A percentile compares a stretch with the other conserved stretches of the same genome.
phyloP scores from a whole-genome alignment of 92 coral and sea anemone genomes.

The Micromussa lordhowensis region DNA sequence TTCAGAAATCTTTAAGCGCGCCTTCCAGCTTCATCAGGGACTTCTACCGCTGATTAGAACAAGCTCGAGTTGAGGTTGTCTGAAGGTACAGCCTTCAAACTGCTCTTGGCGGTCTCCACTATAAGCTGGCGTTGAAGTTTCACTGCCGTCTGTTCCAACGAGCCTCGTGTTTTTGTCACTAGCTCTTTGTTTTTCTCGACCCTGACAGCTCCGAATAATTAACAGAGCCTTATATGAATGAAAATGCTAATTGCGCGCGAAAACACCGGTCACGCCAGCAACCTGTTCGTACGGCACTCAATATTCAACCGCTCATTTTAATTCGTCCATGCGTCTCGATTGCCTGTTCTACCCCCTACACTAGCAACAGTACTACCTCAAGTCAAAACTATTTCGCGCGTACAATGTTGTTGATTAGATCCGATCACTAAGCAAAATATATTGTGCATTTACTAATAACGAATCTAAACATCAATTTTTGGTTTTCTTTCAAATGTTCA shows the following conservation, averaged over 20 bases:
- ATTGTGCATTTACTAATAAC: constrained; percentile 28
- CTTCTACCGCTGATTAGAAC: neutral
- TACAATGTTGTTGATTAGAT: neutral
- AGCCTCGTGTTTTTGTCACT: constrained; percentile 45
- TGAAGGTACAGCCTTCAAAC: neutral
- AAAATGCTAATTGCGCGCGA: constrained; percentile 60
- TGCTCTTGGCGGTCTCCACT: neutral
- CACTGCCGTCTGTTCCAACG: constrained; percentile 35
- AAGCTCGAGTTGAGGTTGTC: neutral
- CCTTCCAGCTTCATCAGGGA: constrained; percentile 11
- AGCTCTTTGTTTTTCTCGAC: constrained; percentile 34
- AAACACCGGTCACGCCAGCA: constrained; percentile 42
- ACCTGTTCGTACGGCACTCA: neutral
- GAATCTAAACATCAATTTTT: neutral
- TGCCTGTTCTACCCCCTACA: neutral
- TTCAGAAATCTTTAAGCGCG: neutral
- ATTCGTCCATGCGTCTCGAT: neutral
- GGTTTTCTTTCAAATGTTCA: neutral
- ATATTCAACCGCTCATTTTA: neutral
- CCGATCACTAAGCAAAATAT: neutral
- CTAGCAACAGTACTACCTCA: neutral
- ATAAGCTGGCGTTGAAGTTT: constrained; percentile 18
- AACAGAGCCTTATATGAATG: constrained; percentile 23
- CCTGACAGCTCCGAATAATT: constrained; percentile 51
- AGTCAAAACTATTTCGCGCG: neutral